Evolutionary conservation across 2,797 vertebrate species (phyloP).

Genomic region (Oryzias dopingdopingensis): DNA sequence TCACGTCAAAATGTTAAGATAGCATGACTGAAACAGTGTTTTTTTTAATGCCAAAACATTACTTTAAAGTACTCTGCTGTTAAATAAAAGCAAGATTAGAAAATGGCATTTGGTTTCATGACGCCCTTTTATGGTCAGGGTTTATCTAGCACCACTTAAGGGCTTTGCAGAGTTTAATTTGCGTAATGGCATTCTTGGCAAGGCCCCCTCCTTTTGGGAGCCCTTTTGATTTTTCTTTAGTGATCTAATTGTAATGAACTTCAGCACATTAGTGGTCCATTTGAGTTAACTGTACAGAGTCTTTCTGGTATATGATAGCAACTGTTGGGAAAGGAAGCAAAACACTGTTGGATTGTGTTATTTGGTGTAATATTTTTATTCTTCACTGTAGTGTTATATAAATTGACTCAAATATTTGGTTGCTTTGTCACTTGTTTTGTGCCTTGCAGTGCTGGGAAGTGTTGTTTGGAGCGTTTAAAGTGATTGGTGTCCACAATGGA

Average conservation of each 20-base stretch:
- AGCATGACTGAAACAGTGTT: neutral
- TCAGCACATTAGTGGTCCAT: slow-evolving; percentile 43
- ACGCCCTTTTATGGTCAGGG: slow-evolving; percentile 1
- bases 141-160: slow-evolving; percentile 21
- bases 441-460: too few relatives aligned
- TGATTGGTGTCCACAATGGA: too few relatives aligned
- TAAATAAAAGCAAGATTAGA: slow-evolving; percentile 12
- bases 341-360: neutral
- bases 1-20: neutral
- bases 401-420: too few relatives aligned
- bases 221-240: slow-evolving; percentile 37
- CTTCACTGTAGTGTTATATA: too few relatives aligned
- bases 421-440: too few relatives aligned
- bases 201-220: slow-evolving; percentile 13
- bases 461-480: too few relatives aligned
- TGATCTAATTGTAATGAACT: slow-evolving; percentile 52
- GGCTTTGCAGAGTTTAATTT: slow-evolving; percentile 56
- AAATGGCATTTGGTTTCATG: neutral
- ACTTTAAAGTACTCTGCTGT: neutral
- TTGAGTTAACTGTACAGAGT: slow-evolving; percentile 40
- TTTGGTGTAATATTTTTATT: neutral
- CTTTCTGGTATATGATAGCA: slow-evolving; percentile 2
- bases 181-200: slow-evolving; percentile 67
- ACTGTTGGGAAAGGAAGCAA: neutral
- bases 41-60: too few relatives aligned